Evolutionary conservation across 2,888 invertebrate species (phyloP), one percentile per base, ranked within the genome.

Genomic region (Abrostola tripartita): DNA sequence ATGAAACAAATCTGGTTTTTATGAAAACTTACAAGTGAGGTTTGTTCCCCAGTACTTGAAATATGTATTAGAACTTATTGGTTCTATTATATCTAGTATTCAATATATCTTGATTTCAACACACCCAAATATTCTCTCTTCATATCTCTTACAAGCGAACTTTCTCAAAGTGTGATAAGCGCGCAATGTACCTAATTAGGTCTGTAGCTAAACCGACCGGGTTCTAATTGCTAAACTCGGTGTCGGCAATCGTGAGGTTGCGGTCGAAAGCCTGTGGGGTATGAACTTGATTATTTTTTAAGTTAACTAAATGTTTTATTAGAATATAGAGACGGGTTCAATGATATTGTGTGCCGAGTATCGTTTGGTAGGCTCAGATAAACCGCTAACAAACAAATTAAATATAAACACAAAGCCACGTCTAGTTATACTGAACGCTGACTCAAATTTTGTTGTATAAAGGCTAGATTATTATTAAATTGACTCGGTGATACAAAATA

Each of bases 161-260:
- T 24, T 24, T 47, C 65, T 58, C 54, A 8, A 61, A 53, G 54
- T 57, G 69, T 65, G 74, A 72, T 69, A 72, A 69, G 74, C 74
- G 54, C 44, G 69, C 69, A 69, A 72, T 61, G 69, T 52, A 50
- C 38, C 58, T 65, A 74, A 72, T 72, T 72, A 69, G 54, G 24
- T 50, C 49, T 37, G 64, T 55, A 52, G 71, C 65, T 65, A 74
- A 69, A 58, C 65, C 60, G 41, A 58, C 57, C 41, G 52, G 41
- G 57, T 54, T 49, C 6, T 74, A 69, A 72, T 72, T 73, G 65
- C 65, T n/a, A 69, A 72, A 69, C 52, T 72, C 69, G 24, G 63
- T 57, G 68, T 57, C 40, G 41, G 38, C 50, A 35, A 37, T 55
- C 53, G 42, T 56, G 1, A 52, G 44, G n/a, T 24, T n/a, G 53